Evolutionary conservation across 2,888 invertebrate genomes (phyloP).

Genomic region (Diarsia rubi): DNA sequence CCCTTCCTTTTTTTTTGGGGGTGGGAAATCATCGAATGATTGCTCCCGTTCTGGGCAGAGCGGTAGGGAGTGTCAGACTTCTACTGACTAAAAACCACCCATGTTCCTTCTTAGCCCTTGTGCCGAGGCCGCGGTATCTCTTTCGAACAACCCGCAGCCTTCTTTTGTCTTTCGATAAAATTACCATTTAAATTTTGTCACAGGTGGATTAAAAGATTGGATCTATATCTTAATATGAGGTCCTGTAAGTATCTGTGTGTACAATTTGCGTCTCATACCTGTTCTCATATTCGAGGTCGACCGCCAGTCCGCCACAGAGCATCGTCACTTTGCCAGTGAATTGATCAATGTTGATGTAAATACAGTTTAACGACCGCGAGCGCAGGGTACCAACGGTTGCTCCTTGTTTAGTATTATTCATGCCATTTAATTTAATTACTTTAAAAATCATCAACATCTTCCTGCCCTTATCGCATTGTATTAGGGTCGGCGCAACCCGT

Average conservation of each 20-base stretch:
- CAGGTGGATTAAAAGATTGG: conserved; percentile 1
- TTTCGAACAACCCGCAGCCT: too few relatives aligned
- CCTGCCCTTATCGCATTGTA: too few relatives aligned
- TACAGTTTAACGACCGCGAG: conserved; percentile 5
- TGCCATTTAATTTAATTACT: not conserved
- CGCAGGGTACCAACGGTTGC: not conserved
- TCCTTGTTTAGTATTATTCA: conserved; percentile 1
- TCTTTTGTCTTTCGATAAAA: not conserved
- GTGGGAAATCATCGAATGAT: too few relatives aligned
- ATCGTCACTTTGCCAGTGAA: not conserved
- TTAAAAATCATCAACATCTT: too few relatives aligned
- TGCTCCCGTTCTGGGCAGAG: too few relatives aligned
- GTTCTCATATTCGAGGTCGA: conserved; percentile 2
- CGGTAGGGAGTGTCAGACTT: too few relatives aligned
- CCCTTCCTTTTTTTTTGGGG: not conserved
- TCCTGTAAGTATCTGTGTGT: not conserved
- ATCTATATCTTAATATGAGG: not conserved
- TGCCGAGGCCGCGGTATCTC: too few relatives aligned
- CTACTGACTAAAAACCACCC: too few relatives aligned
- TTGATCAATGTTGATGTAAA: not conserved
- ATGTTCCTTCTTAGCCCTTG: too few relatives aligned
- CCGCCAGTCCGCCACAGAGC: not conserved
- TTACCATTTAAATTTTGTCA: not conserved
- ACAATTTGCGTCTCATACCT: not conserved
- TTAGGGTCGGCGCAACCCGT: too few relatives aligned